Evolutionary conservation across 2,113 vertebrate genomes (phyloP).

Genomic region (Aphyosemion australe): DNA sequence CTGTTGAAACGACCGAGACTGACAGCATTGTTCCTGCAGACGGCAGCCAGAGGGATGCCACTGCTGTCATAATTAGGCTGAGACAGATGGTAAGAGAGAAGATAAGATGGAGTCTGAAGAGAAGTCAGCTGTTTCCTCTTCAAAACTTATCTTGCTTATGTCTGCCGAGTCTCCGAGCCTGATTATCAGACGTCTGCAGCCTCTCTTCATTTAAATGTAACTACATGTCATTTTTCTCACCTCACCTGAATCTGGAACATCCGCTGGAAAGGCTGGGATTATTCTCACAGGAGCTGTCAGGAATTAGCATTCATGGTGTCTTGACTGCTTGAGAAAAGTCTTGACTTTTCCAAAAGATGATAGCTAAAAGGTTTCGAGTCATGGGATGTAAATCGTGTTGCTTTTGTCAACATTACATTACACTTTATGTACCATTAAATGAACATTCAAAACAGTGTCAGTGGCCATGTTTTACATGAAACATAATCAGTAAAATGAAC

Average conservation of each 20-base stretch:
- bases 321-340: slow-evolving; percentile 10
- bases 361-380: slow-evolving; percentile 10
- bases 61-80: slow-evolving; percentile 59
- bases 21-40: slow-evolving; percentile 48
- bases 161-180: slow-evolving; percentile 20
- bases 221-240: slow-evolving; percentile 38
- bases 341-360: slow-evolving; percentile 26
- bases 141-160: slow-evolving; percentile 17
- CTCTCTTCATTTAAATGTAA: slow-evolving; percentile 13
- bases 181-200: slow-evolving; percentile 27
- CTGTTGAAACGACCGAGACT: slow-evolving; percentile 53
- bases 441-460: neutral
- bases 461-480: neutral
- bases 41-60: slow-evolving; percentile 29
- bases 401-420: no score
- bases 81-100: slow-evolving; percentile 62
- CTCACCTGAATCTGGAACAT: slow-evolving; percentile 34
- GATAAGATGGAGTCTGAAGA: slow-evolving; percentile 46
- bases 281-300: slow-evolving; percentile 31
- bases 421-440: neutral
- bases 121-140: slow-evolving; percentile 33
- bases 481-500: neutral
- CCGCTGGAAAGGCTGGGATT: slow-evolving; percentile 6
- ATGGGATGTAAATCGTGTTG: neutral
- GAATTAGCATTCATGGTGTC: slow-evolving; percentile 15